A percentile compares a stretch with the other conserved stretches of the same genome.
phyloP scores from a whole-genome alignment of 2,888 invertebrate species.

The Nephrotoma appendiculata region DNA sequence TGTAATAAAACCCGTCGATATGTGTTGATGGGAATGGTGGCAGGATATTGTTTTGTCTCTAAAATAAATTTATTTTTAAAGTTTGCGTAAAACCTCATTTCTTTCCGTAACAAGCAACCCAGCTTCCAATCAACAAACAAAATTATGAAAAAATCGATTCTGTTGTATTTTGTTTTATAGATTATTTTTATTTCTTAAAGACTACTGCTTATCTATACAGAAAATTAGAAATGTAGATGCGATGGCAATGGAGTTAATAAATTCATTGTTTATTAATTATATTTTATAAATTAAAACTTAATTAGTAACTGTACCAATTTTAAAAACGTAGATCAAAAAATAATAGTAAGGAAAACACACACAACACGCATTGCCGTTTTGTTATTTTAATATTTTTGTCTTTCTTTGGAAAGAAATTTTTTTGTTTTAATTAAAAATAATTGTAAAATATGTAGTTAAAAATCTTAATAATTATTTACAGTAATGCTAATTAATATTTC shows the following conservation, averaged over 20 bases:
- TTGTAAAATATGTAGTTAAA: not conserved
- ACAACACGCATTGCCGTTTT: not conserved
- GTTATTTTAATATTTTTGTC: not conserved
- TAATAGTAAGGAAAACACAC: not conserved
- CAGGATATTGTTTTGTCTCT: not conserved
- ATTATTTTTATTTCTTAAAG: not conserved
- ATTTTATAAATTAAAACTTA: not conserved
- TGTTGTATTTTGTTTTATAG: not conserved
- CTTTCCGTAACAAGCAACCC: not conserved
- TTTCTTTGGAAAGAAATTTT: not conserved
- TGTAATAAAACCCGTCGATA: not conserved
- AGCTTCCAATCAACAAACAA: not conserved
- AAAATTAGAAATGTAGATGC: not conserved
- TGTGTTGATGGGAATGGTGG: not conserved
- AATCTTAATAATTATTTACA: not conserved
- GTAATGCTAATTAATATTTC: not conserved
- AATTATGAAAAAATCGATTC: not conserved
- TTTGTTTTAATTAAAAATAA: not conserved
- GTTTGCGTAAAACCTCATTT: not conserved
- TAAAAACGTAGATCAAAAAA: not conserved
- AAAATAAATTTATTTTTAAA: not conserved
- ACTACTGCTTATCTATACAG: not conserved
- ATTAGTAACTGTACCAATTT: not conserved
- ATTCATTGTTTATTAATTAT: not conserved
- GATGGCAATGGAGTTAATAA: not conserved